phyloP scores from a whole-genome alignment of 2,888 invertebrate genomes.

The Apodemia duryi region DNA sequence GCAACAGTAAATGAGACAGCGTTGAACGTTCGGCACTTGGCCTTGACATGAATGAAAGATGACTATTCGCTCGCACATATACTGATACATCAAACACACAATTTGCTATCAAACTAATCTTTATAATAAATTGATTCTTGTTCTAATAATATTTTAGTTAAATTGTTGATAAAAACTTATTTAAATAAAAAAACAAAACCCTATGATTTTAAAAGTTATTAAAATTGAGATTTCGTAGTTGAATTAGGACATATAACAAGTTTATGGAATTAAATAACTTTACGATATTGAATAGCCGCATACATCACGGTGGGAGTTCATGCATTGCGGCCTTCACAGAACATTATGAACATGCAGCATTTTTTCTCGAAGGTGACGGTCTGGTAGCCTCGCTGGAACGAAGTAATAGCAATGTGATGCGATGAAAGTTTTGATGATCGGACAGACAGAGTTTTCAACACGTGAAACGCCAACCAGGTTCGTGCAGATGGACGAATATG shows the following conservation, averaged over 20 bases:
- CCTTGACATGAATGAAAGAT: conserved; percentile 47
- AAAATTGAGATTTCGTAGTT: neutral
- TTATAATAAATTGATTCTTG: neutral
- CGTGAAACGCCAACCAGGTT: conserved; percentile 52
- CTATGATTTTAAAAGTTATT: no score
- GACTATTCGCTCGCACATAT: conserved; percentile 33
- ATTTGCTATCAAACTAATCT: conserved; percentile 11
- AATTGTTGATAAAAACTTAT: neutral
- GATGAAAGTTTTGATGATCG: conserved; percentile 50
- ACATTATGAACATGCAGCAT: conserved; percentile 55
- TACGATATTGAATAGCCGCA: conserved; percentile 36
- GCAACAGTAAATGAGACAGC: conserved; percentile 81
- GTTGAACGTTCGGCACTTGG: conserved; percentile 48
- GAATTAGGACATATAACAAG: neutral
- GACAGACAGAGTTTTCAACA: conserved; percentile 45
- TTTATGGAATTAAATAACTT: neutral
- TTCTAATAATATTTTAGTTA: neutral
- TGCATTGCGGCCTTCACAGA: conserved; percentile 53
- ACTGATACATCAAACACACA: conserved; percentile 28
- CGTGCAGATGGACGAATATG: conserved; percentile 61
- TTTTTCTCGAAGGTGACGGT: conserved; percentile 45
- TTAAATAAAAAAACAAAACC: no score
- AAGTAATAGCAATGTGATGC: conserved; percentile 54
- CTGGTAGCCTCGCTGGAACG: conserved; percentile 43
- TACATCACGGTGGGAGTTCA: conserved; percentile 44